phyloP scores from a whole-genome alignment of 53 echinoderm and acorn worm species.

The Holothuria leucospilota region DNA sequence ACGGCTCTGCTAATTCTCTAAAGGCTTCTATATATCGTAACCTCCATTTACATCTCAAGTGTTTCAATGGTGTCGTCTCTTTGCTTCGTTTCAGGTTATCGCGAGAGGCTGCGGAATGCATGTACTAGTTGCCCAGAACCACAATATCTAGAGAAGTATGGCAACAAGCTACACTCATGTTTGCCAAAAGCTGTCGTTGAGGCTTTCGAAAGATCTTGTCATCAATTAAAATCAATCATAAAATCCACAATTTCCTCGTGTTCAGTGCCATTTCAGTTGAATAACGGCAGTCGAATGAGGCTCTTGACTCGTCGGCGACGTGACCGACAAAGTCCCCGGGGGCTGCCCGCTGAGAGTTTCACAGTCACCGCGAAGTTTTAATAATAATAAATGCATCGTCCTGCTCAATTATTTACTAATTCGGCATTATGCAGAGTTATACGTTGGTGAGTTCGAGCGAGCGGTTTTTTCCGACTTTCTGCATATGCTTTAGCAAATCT shows the following conservation, averaged over 20 bases:
- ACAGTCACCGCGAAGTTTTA: constrained; percentile 36
- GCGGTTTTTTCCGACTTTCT: too few relatives aligned
- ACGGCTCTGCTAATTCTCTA: neutral
- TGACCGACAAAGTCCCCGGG: constrained; percentile 45
- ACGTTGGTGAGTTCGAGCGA: neutral
- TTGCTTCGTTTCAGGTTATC: constrained; percentile 15
- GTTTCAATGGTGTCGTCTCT: neutral
- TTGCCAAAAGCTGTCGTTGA: constrained; percentile 15
- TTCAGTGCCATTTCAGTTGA: constrained; percentile 13
- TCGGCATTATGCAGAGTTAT: constrained; percentile 39
- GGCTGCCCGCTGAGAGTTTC: constrained; percentile 40
- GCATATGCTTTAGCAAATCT: too few relatives aligned
- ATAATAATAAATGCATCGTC: constrained; percentile 23
- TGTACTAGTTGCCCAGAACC: constrained; percentile 15
- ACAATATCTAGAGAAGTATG: constrained; percentile 18
- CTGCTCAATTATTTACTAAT: constrained; percentile 48
- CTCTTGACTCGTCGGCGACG: constrained; percentile 45
- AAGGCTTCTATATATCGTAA: neutral
- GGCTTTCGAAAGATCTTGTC: constrained; percentile 38
- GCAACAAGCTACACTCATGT: constrained; percentile 18
- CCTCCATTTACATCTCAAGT: constrained; percentile 8
- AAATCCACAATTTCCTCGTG: constrained; percentile 24
- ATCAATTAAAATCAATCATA: constrained; percentile 48
- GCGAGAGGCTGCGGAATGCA: neutral
- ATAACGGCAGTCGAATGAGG: constrained; percentile 39